A percentile compares a stretch with the other conserved stretches of the same genome.
Conservation (phyloP, 2,797 vertebrate species). For the Scleropages formosus region DNA sequence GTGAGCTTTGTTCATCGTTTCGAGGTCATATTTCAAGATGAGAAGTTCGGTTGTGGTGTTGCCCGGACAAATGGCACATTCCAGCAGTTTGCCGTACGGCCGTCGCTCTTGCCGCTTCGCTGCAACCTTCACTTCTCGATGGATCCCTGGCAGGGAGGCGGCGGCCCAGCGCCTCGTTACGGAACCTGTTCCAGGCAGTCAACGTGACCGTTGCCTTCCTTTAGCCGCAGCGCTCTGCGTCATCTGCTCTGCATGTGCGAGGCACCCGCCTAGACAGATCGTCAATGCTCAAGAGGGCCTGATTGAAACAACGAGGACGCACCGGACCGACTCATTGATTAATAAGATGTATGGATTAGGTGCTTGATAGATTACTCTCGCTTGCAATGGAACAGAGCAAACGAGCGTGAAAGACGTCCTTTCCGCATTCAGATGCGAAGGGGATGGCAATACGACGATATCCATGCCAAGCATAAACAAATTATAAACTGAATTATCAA, state of each 20-base stretch:
- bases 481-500: not conserved
- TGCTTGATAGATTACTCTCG: slow-evolving; percentile 59
- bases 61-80: too few species aligned
- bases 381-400: slow-evolving; percentile 54
- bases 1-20: too few species aligned
- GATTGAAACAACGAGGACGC: slow-evolving; percentile 31
- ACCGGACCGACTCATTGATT: slow-evolving; percentile 9
- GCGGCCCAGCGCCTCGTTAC: not conserved
- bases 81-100: too few species aligned
- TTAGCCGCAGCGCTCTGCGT: not conserved
- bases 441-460: slow-evolving; percentile 56
- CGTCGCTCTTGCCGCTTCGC: not conserved
- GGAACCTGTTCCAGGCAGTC: too few species aligned
- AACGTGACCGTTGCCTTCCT: too few species aligned
- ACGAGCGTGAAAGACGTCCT: slow-evolving; percentile 47
- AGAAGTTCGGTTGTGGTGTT: too few species aligned
- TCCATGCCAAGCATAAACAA: not conserved
- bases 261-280: not conserved
- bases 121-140: not conserved
- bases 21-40: too few species aligned
- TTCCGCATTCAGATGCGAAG: slow-evolving; percentile 66
- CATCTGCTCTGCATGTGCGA: not conserved
- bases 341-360: slow-evolving; percentile 54
- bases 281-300: slow-evolving; percentile 10
- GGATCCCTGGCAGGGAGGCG: not conserved